Evolutionary conservation across 2,888 invertebrate species (phyloP), one percentile per base, ranked within the genome.

Genomic region (Xanthorhoe designata): DNA sequence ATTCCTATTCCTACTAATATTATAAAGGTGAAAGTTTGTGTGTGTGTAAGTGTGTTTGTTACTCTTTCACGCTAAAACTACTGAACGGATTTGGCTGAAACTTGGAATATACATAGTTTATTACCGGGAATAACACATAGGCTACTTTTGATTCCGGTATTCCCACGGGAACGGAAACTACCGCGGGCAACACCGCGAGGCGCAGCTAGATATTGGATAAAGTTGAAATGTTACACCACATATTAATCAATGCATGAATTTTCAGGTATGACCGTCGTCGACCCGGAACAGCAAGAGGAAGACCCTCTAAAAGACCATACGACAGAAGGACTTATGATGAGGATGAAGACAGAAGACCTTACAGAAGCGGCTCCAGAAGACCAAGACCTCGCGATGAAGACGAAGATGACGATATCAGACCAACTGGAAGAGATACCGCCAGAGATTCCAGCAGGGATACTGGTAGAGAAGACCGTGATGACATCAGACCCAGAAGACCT

Each of bases 251-350:
- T 15, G 1, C n/a, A 15, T 7, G 15, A 15, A 8, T 17, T 57
- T 53, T 6, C 82, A 94, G 94, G 77, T 91, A 91, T 70, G 93
- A 92, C 54, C 89, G 94, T 35, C 93, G 94, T 19, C 84, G 74
- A 8, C 71, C 71, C 9, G 70, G 86, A 4, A 87, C 94, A 61
- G 90, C 93, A 8, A 90, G 94, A 72, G 92, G 91, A 35, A 87
- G 89, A 49, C 88, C 88, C 52, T 89, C 90, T 0, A 83, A 90
- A 64, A 83, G 92, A 77, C 79, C 85, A 0, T 89, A 88, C 66
- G 89, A 90, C 10, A 88, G 92, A 75, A 85, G 91, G 75, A 83
- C 88, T 1, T 88, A 90, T 57, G 89, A 89, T 2, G 90, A 91
- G 1, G 91, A 90, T 8, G 89, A 87, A 8, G 86, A 89, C 1